Evolutionary conservation across 2,797 vertebrate species (phyloP), one percentile per base, ranked within the genome.

Genomic region (Anabacerthia variegaticeps): DNA sequence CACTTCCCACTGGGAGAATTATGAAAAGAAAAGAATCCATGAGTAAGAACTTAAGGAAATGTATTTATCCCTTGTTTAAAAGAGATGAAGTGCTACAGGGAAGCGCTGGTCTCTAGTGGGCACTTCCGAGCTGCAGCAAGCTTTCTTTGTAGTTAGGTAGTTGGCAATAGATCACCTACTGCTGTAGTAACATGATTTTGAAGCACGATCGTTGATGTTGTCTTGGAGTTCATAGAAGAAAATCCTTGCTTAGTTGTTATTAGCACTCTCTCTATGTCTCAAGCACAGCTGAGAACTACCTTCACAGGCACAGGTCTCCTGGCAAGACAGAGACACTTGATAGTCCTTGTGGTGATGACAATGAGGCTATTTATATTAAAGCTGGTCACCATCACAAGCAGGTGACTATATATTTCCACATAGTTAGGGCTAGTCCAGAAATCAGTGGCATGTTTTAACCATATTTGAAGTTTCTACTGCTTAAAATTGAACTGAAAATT

Each of bases 141-240:
- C 89, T 92, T 77, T 75, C 74, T 68, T 62, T 7, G 11, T 56
- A 68, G 52, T 85, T 89, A 77, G 41, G 34, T 89, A 67, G 86
- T 2, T 79, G 59, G 65, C 81, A 87, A 65, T 91, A 92, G 84
- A 85, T 94, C 78, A 80, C 65, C 61, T 83, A 19, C 43, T 88
- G 61, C 65, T 93, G 81, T 44, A 95, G 91, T 88, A 93, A 83
- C 10, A n/a, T 28, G 67, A 67, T 43, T 93, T 59, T 89, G 41
- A 91, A 87, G 48, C 73, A 73, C 2, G 7, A 80, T 82, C 20
- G 22, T 61, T 72, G 63, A 54, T 65, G 69, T 28, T 68, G 48
- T 5, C 61, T 75, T 59, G 67, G 59, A 66, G 48, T 79, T 77
- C 68, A 36, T 6, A 59, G 68, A 88, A 66, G 27, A 89, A 87